Evolutionary conservation across 2,888 invertebrate species (phyloP).

Genomic region (Cataglyphis livida): DNA sequence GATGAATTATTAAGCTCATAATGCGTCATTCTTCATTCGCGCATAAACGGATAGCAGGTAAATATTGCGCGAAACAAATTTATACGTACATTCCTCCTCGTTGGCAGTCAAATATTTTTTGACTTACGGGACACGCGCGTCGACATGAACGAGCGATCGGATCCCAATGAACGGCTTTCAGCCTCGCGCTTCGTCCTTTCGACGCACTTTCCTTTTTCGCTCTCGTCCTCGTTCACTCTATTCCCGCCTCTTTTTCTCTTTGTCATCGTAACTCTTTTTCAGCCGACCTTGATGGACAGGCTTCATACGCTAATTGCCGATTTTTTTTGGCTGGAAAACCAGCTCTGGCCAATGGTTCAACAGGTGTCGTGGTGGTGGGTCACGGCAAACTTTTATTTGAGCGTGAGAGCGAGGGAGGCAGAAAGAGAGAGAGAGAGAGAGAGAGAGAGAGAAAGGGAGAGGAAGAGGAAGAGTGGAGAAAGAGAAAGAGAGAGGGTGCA

Average conservation of each 20-base stretch:
- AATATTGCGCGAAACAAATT: conserved; percentile 51
- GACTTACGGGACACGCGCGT: conserved; percentile 63
- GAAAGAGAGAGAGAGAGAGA: conserved; percentile 56
- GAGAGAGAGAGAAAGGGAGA: conserved; percentile 50
- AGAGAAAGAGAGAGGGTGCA: conserved; percentile 67
- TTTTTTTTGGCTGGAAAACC: conserved; percentile 74
- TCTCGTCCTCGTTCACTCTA: conserved; percentile 24
- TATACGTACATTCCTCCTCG: conserved; percentile 52
- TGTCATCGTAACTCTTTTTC: conserved; percentile 79
- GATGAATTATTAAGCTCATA: conserved; percentile 36
- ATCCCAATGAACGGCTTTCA: conserved; percentile 64
- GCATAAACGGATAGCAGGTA: conserved; percentile 47
- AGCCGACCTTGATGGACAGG: conserved; percentile 80
- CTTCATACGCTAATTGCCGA: conserved; percentile 84
- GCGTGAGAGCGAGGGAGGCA: conserved; percentile 73
- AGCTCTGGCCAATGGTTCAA: conserved; percentile 82
- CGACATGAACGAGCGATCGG: conserved; percentile 71
- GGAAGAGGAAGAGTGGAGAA: conserved; percentile 47
- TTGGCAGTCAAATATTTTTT: conserved; percentile 56
- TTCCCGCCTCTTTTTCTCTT: conserved; percentile 44
- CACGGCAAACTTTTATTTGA: conserved; percentile 85
- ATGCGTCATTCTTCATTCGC: conserved; percentile 43
- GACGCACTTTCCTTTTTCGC: conserved; percentile 34
- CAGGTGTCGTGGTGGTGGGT: conserved; percentile 84
- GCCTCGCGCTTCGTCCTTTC: conserved; percentile 39